phyloP scores from a whole-genome alignment of 2,888 invertebrate species.

The Beris chalybata region DNA sequence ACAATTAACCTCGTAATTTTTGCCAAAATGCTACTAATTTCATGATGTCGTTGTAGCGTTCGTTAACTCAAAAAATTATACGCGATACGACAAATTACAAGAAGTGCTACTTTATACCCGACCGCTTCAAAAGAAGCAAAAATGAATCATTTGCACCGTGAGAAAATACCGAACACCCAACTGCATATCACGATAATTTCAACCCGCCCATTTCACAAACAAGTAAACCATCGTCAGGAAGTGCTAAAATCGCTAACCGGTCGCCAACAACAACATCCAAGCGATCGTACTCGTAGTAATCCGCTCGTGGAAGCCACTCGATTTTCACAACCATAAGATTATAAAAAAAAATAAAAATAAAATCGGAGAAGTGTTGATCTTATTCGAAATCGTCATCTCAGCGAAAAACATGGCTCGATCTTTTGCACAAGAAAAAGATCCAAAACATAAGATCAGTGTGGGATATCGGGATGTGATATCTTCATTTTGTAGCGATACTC shows the following conservation, averaged over 20 bases:
- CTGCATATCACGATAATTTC: conserved; percentile 23
- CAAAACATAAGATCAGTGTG: conserved; percentile 22
- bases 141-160: conserved; percentile 18
- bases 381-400: conserved; percentile 1
- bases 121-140: not conserved
- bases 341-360: too few species aligned
- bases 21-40: too few species aligned
- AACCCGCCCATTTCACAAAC: conserved; percentile 28
- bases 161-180: conserved; percentile 27
- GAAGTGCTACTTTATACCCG: too few species aligned
- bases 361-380: not conserved
- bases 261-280: too few species aligned
- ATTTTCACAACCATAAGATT: too few species aligned
- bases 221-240: conserved; percentile 26
- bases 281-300: not conserved
- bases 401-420: conserved; percentile 12
- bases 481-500: conserved; percentile 20
- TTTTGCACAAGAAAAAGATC: conserved; percentile 7
- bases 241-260: conserved; percentile 29
- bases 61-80: too few species aligned
- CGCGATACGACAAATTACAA: too few species aligned
- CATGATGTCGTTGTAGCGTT: too few species aligned
- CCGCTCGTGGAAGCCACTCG: not conserved
- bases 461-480: conserved; percentile 26
- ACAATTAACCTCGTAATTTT: too few species aligned